Conservation (phyloP, 92 coral and sea anemone genomes). For the Zoanthus gigantus region DNA sequence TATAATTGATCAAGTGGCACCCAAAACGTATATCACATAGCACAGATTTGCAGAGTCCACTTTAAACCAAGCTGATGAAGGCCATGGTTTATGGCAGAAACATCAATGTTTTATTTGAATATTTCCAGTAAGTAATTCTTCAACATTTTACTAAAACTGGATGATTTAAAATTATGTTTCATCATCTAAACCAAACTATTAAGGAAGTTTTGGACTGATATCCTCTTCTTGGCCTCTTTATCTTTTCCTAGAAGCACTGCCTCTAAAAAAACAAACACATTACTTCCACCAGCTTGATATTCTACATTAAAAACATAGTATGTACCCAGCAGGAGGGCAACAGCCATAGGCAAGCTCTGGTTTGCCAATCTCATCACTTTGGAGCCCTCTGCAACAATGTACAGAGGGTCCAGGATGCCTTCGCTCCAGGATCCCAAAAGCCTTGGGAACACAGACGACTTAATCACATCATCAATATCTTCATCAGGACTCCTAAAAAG, state of each 20-base stretch:
- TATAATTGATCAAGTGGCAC: background rate
- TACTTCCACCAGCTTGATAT: background rate
- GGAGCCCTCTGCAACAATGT: conserved; percentile 14
- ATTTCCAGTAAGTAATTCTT: too few species aligned
- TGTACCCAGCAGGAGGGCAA: conserved; percentile 7
- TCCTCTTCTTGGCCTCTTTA: background rate
- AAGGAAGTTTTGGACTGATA: background rate
- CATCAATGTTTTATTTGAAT: too few species aligned
- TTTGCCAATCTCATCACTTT: background rate
- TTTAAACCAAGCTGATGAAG: background rate
- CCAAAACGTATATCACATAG: background rate
- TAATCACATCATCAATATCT: background rate
- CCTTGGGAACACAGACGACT: background rate
- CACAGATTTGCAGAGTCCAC: background rate
- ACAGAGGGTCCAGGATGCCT: background rate
- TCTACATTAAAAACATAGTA: background rate
- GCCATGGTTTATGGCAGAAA: too few species aligned
- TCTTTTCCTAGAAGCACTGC: background rate
- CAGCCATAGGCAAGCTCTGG: background rate
- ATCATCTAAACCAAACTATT: background rate
- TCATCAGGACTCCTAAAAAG: background rate
- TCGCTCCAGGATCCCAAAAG: background rate
- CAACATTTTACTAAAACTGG: too few species aligned
- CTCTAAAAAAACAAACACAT: background rate
- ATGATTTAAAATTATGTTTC: too few species aligned